These are phyloP conservation scores for Romanogobio albipinnatus DNA, from an alignment of 2,113 vertebrate genomes.

Conservation along the genomic window DNA sequence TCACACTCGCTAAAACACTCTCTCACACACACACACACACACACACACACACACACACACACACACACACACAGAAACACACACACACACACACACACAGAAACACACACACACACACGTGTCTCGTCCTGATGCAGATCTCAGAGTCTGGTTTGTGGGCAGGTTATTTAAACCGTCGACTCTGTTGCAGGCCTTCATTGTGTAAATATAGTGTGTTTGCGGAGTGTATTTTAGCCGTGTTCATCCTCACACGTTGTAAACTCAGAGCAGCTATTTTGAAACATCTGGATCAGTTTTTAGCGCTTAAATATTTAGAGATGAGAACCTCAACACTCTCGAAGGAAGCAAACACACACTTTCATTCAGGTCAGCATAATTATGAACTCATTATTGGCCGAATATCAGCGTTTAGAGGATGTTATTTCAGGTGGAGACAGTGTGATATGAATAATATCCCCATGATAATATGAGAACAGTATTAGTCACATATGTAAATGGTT, in stretches of 20 bases:
- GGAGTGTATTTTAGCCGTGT: constrained; percentile 39
- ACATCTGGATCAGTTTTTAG: constrained; percentile 52
- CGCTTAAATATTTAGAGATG: constrained; percentile 42
- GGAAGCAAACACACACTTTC: background rate
- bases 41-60: no score
- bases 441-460: no score
- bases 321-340: background rate
- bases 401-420: background rate
- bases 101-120: no score
- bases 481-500: background rate
- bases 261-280: constrained; percentile 55
- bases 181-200: background rate
- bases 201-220: constrained; percentile 1
- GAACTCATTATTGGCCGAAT: background rate
- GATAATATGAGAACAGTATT: no score
- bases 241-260: background rate
- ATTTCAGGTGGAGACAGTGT: constrained; percentile 2
- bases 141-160: background rate
- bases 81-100: no score
- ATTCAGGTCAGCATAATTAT: background rate
- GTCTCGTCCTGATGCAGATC: no score
- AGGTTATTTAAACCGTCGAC: background rate
- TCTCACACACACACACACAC: no score
- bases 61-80: no score
- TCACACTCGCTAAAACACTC: no score